Conservation (phyloP, 1,140 invertebrate species). For the Lepidotrigona ventralis region DNA sequence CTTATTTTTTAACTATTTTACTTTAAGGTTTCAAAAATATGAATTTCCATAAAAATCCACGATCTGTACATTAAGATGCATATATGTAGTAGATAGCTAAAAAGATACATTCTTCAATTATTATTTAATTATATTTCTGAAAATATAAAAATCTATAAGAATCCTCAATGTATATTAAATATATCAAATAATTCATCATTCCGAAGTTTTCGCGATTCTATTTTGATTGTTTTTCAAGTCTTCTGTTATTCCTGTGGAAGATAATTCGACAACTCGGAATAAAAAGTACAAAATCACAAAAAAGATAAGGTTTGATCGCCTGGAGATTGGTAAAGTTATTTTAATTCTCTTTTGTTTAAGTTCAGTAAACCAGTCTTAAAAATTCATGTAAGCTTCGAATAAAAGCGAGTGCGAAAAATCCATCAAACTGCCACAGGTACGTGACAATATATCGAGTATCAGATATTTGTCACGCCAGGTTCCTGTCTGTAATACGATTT, state of each 20-base stretch:
- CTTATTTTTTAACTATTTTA: no score
- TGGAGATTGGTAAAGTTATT: neutral
- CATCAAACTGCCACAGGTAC: neutral
- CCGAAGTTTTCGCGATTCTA: neutral
- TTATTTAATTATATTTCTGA: no score
- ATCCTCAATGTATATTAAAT: no score
- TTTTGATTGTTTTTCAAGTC: no score
- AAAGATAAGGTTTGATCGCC: neutral
- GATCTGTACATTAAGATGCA: no score
- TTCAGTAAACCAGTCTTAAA: neutral
- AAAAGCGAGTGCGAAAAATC: neutral
- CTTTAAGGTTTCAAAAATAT: no score
- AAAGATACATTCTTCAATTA: no score
- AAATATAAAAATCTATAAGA: no score
- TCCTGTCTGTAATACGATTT: constrained; percentile 21
- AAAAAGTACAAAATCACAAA: neutral
- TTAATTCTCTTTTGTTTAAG: neutral
- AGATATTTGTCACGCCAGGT: constrained; percentile 14
- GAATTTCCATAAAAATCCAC: no score
- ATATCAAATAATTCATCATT: neutral
- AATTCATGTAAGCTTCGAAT: neutral
- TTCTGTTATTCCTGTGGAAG: no score
- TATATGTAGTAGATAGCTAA: no score
- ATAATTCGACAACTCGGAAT: neutral
- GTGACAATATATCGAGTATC: neutral